Conservation (phyloP, 2,113 vertebrate genomes). For the Donacobius atricapilla region DNA sequence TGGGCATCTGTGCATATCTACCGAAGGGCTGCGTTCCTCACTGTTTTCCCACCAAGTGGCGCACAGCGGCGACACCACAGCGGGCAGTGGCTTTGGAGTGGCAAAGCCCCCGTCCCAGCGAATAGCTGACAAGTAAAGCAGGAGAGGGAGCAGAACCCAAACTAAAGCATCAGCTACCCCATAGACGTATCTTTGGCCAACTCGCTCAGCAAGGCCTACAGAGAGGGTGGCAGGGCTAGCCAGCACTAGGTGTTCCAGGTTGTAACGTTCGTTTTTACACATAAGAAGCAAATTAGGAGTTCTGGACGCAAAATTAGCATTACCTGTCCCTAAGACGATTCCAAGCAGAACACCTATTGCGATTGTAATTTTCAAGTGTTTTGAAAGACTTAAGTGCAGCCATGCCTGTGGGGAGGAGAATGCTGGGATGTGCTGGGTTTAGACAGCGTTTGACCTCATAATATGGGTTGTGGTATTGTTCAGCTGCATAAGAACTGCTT, state of each 20-base stretch:
- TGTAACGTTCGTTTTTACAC: not conserved
- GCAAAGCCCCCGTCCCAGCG: not conserved
- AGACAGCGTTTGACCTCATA: not conserved
- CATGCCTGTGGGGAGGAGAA: accelerated
- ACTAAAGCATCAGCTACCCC: accelerated
- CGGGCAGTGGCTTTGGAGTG: accelerated
- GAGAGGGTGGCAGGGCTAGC: not conserved
- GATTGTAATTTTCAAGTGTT: not conserved
- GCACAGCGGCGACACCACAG: accelerated
- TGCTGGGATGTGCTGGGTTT: not conserved
- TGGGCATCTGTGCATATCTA: accelerated
- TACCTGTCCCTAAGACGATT: no score
- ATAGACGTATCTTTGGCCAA: accelerated
- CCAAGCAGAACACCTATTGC: not conserved
- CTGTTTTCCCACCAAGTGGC: not conserved
- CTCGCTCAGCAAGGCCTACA: not conserved
- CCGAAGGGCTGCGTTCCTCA: accelerated
- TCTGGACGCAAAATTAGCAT: not conserved
- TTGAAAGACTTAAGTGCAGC: not conserved
- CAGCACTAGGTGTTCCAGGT: not conserved
- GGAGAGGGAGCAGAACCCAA: not conserved
- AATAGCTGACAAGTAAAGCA: not conserved
- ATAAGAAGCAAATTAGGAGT: not conserved
- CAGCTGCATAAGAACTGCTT: not conserved
- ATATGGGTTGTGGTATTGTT: accelerated